phyloP scores from a whole-genome alignment of 2,797 vertebrate genomes.

The Cynodonichthys magdalenae region DNA sequence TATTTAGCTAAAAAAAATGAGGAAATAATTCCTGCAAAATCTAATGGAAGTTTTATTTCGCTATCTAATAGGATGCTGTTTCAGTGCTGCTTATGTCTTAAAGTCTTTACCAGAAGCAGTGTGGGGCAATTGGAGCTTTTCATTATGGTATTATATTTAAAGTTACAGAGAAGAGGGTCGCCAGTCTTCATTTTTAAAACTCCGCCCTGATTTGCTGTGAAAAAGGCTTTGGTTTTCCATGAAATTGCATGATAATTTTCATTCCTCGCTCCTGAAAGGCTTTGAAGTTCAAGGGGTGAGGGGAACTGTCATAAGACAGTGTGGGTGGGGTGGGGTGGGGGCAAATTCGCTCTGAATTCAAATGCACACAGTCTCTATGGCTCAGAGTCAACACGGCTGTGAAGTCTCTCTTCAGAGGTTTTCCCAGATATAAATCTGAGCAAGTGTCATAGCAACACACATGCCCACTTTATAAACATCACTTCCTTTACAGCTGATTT shows the following conservation, averaged over 20 bases:
- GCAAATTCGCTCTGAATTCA: constrained; percentile 44
- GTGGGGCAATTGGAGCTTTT: constrained; percentile 69
- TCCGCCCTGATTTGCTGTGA: constrained; percentile 61
- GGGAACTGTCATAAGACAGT: constrained; percentile 51
- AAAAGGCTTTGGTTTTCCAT: constrained; percentile 62
- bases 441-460: constrained; percentile 42
- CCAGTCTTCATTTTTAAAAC: constrained; percentile 48
- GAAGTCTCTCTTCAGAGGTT: constrained; percentile 51
- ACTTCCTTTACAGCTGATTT: constrained; percentile 51
- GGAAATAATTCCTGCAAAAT: constrained; percentile 69
- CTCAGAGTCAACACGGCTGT: constrained; percentile 54
- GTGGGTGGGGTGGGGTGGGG: constrained; percentile 24
- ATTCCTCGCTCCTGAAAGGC: constrained; percentile 33
- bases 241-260: constrained; percentile 68
- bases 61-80: constrained; percentile 73
- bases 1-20: constrained; percentile 41
- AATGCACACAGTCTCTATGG: constrained; percentile 37
- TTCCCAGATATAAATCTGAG: constrained; percentile 45
- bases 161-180: constrained; percentile 45
- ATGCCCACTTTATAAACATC: constrained; percentile 59
- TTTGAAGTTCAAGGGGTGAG: constrained; percentile 75
- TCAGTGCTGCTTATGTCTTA: constrained; percentile 46
- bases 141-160: constrained; percentile 73
- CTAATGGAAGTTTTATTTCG: constrained; percentile 68
- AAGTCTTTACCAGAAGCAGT: constrained; percentile 49